Evolutionary conservation across 2,113 vertebrate species (phyloP), one percentile per base, ranked within the genome.

Genomic region (Phasianus colchicus): DNA sequence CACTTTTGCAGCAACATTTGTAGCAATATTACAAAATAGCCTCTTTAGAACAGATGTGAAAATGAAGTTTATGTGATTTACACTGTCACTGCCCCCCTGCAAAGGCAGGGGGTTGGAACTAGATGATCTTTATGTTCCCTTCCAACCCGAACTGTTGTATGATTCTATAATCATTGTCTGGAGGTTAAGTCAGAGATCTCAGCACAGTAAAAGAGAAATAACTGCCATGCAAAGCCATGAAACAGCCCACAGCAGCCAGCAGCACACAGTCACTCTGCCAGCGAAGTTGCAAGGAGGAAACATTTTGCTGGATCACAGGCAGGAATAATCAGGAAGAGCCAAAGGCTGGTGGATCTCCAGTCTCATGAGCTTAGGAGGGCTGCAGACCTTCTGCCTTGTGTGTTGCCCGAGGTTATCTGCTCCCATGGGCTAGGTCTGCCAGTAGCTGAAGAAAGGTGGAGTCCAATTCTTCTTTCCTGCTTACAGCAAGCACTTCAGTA

Each of bases 41-140:
- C 29, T 76, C 61, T 90, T 67, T 34, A 69, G 86, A 87, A 86
- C 81, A 91, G 87, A 95, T 40, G 48, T 48, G 34, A 89, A 89
- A 63, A 20, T 48, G 15, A 78, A 61, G 38, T 75, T 93, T 86
- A 74, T 17, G 40, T 30, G 60, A 72, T 1, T 1, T 21, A 60
- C 42, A 24, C 67, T 50, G 58, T 11, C 74, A 85, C 54, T 78
- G 70, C 24, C 48, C 21, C 29, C 78, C 75, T 57, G 30, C 30
- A 18, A 57, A 15, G 54, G 55, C 55, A 57, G 30, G 17, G 18
- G 55, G 18, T 19, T 58, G 55, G 32, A 58, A 58, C 32, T n/a
- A n/a, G 55, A 32, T 20, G 18, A 58, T 58, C 55, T 58, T 57
- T n/a, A n/a, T n/a, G 32, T 11, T 58, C 55, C 19, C 30, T 58